A percentile compares a stretch with the other conserved stretches of the same genome.
Conservation (phyloP, 2,797 vertebrate species). For the Jordanella pulchra region DNA sequence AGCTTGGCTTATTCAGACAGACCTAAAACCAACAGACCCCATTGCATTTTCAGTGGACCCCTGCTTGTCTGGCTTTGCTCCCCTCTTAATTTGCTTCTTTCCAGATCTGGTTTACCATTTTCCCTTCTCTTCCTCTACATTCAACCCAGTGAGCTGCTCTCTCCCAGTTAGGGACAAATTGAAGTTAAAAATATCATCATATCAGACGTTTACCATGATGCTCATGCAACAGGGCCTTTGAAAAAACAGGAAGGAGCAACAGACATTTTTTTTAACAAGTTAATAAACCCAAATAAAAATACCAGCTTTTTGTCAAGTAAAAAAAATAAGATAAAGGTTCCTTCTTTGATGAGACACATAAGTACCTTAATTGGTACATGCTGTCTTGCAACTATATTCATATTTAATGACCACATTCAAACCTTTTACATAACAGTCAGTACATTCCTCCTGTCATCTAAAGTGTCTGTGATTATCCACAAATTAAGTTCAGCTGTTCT, state of each 20-base stretch:
- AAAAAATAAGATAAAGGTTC: not conserved
- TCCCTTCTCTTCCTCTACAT: constrained; percentile 64
- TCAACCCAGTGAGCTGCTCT: constrained; percentile 30
- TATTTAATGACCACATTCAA: not conserved
- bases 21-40: constrained; percentile 75
- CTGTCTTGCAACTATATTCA: not conserved
- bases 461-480: no score
- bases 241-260: constrained; percentile 41
- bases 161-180: constrained; percentile 34
- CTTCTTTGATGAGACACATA: not conserved
- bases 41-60: constrained; percentile 64
- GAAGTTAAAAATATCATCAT: not conserved
- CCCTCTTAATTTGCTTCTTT: constrained; percentile 52
- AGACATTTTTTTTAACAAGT: not conserved
- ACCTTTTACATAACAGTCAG: no score
- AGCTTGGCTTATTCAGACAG: constrained; percentile 72
- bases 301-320: not conserved
- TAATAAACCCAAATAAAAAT: not conserved
- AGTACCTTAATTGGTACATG: not conserved
- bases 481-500: no score
- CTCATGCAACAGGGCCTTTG: constrained; percentile 22
- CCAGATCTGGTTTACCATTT: constrained; percentile 65
- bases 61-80: constrained; percentile 40
- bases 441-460: no score
- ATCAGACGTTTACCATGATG: constrained; percentile 8